Base-by-base conservation (phyloP, 1,140 invertebrate genomes). In the Chelonus insularis region DNA sequence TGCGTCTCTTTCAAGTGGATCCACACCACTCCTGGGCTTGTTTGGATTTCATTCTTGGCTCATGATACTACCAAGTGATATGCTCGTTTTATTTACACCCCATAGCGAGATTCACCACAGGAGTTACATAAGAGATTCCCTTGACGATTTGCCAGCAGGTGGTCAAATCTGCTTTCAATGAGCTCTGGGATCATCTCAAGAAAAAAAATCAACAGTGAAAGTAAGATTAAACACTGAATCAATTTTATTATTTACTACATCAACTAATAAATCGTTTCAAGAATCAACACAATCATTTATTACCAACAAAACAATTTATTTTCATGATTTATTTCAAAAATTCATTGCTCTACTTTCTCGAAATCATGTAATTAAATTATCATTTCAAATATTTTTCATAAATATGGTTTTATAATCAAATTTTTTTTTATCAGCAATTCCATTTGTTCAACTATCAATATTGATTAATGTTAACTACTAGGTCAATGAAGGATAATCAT, bases 31-130 rank as follows among this genome's bases (percentile, higher is more conserved):
- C 32, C 1, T 1, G 4, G 18, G 34, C 32, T 48, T 51, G 48
- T 59, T 51, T 59, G 43, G 55, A 41, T 41, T 45, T 47, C 23
- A 36, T 50, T 32, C 20, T 51, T 59, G 48, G 36, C 18, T 21
- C 37, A 45, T 20, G 41, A 45, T 45, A 18, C 41, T 18, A 18
- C 7, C 12, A 12, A 45, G 14, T 45, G 23, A 57, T 59, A 25
- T 43, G 29, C 45, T 29, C 43, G 29, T 58, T 58, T 59, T 50
- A 51, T 59, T 59, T 51, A 41, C 48, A 51, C 47, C 57, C 57
- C 47, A 41, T 39, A 20, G 57, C 51, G 57, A 41, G 16, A 16
- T 21, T 4, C 48, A 14, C 56, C 8, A 11, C 41, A 36, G 55
- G 55, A 41, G 25, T 45, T 32, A 37, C 16, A n/a, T 20, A 4